A percentile compares a stretch with the other conserved stretches of the same genome.
Evolutionary conservation across 2,797 vertebrate species (phyloP).

Genomic region (Phylloscopus collybita): DNA sequence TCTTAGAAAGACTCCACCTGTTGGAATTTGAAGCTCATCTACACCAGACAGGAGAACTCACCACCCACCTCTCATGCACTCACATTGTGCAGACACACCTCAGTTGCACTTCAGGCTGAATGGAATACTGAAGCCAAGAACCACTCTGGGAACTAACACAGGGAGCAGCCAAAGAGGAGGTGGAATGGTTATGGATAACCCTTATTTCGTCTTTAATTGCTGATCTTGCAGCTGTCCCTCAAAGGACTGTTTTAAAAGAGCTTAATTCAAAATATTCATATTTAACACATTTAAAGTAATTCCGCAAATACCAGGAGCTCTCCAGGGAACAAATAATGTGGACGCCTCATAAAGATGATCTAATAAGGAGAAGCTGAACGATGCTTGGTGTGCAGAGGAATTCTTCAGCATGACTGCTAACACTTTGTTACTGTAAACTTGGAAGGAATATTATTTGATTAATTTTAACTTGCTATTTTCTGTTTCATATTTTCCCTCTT

Average conservation of each 20-base stretch:
- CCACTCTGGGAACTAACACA: background rate
- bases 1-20: background rate
- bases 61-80: background rate
- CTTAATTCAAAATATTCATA: constrained; percentile 36
- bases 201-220: background rate
- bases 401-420: constrained; percentile 26
- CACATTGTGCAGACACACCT: background rate
- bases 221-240: background rate
- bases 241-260: background rate
- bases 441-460: background rate
- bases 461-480: constrained; percentile 19
- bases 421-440: background rate
- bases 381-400: constrained; percentile 5
- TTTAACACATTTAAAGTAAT: constrained; percentile 27
- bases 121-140: background rate
- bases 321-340: constrained; percentile 35
- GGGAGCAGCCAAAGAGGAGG: background rate
- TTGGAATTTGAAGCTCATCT: background rate
- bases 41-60: fast-evolving
- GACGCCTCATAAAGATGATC: background rate
- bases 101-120: background rate
- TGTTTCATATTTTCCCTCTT: background rate
- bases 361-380: constrained; percentile 19
- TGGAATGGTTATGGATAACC: background rate
- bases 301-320: constrained; percentile 21